These are phyloP conservation scores for Chaetodon auriga DNA, from an alignment of 2,113 vertebrate species.

Conservation along the genomic window DNA sequence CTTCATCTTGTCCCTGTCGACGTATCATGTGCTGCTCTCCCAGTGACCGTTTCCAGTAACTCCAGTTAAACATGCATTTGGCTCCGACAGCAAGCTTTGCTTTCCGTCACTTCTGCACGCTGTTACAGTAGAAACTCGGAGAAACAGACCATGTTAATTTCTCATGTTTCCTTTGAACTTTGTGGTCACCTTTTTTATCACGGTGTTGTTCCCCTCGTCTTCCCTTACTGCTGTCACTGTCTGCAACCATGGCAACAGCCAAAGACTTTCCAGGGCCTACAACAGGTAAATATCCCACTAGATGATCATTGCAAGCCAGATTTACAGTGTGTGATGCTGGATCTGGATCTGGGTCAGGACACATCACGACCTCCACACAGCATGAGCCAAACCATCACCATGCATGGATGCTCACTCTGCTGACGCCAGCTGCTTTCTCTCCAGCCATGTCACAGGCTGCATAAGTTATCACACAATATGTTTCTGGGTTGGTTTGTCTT, in stretches of 20 bases:
- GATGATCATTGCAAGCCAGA: constrained; percentile 75
- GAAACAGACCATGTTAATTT: constrained; percentile 58
- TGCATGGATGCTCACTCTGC: constrained; percentile 75
- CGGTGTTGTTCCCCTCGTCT: constrained; percentile 82
- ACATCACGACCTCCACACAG: constrained; percentile 73
- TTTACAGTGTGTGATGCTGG: constrained; percentile 68
- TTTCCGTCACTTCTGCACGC: constrained; percentile 31
- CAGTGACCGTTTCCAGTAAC: constrained; percentile 24
- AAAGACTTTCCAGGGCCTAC: constrained; percentile 86
- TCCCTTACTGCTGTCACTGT: constrained; percentile 80
- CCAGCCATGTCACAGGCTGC: constrained; percentile 66
- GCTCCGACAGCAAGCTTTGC: constrained; percentile 35
- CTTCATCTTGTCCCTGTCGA: constrained; percentile 17
- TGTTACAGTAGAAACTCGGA: constrained; percentile 29
- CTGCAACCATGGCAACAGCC: constrained; percentile 87
- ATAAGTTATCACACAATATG: constrained; percentile 63
- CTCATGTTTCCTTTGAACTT: constrained; percentile 65
- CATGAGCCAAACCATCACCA: constrained; percentile 83
- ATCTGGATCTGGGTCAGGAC: constrained; percentile 69
- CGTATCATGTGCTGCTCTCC: constrained; percentile 31
- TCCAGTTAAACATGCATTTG: constrained; percentile 28
- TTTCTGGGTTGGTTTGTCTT: constrained; percentile 46
- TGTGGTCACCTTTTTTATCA: constrained; percentile 77
- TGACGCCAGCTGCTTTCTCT: constrained; percentile 65
- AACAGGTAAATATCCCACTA: constrained; percentile 85